Conservation (phyloP, 2,888 invertebrate genomes). For the Hirtodrosophila trivittata region DNA sequence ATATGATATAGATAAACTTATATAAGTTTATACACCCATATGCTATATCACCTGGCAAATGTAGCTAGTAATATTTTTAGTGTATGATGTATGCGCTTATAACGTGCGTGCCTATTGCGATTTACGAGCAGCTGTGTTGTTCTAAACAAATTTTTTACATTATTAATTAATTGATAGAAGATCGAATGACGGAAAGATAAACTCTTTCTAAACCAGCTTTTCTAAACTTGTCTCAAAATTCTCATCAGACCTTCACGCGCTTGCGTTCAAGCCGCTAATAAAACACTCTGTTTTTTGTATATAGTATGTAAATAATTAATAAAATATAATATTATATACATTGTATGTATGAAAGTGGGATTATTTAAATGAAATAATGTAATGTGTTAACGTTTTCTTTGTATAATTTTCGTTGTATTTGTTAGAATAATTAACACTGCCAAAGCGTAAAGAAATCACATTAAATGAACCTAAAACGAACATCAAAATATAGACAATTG, state of each 20-base stretch:
- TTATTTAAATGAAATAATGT: no score
- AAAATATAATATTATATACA: neutral
- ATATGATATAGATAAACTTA: slow-evolving; percentile 13
- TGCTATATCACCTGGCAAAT: slow-evolving; percentile 47
- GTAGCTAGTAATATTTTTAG: slow-evolving; percentile 72
- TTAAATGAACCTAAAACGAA: slow-evolving; percentile 52
- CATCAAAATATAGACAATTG: slow-evolving; percentile 34
- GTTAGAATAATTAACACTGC: slow-evolving; percentile 81
- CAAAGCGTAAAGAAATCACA: slow-evolving; percentile 82
- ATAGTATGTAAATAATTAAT: slow-evolving; percentile 68
- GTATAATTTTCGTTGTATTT: slow-evolving; percentile 57
- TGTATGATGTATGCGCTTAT: slow-evolving; percentile 66
- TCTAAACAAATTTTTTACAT: slow-evolving; percentile 67
- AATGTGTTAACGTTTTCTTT: neutral
- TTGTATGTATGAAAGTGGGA: no score
- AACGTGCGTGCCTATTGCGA: slow-evolving; percentile 63
- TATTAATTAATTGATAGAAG: slow-evolving; percentile 35
- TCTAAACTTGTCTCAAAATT: slow-evolving; percentile 25
- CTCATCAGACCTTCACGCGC: slow-evolving; percentile 44
- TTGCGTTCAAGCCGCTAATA: slow-evolving; percentile 57
- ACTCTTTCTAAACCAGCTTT: slow-evolving; percentile 23
- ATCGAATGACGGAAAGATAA: slow-evolving; percentile 20
- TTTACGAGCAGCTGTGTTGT: slow-evolving; percentile 76
- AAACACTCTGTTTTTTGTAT: slow-evolving; percentile 60
- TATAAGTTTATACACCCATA: slow-evolving; percentile 17